phyloP scores from a whole-genome alignment of 1,140 invertebrate species.

The Battus philenor region DNA sequence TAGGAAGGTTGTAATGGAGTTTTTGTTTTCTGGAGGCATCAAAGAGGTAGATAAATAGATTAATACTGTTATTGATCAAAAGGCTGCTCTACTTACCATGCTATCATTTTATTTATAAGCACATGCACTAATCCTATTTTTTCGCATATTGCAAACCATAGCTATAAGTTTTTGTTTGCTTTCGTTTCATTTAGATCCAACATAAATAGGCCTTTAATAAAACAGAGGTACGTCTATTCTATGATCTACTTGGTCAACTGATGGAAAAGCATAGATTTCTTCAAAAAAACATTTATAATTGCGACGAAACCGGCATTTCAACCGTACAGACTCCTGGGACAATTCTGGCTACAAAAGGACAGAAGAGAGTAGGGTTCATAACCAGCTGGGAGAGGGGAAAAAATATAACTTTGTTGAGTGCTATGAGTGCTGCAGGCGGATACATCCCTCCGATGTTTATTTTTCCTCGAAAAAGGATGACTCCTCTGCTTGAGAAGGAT shows the following conservation, averaged over 20 bases:
- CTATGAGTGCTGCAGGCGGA: constrained; percentile 36
- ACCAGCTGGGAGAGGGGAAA: constrained; percentile 49
- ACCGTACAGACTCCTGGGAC: constrained; percentile 32
- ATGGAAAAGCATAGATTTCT: constrained; percentile 33
- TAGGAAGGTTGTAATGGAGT: background rate
- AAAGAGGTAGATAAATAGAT: too few relatives aligned
- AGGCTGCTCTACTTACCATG: too few relatives aligned
- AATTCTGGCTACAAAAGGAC: constrained; percentile 30
- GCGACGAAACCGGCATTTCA: constrained; percentile 35
- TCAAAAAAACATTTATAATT: constrained; percentile 36
- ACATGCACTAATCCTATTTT: too few relatives aligned
- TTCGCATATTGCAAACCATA: too few relatives aligned
- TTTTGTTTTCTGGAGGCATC: too few relatives aligned
- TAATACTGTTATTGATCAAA: too few relatives aligned
- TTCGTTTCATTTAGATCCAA: too few relatives aligned
- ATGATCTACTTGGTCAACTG: constrained; percentile 26
- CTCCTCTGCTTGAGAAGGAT: constrained; percentile 35
- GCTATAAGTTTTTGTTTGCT: too few relatives aligned
- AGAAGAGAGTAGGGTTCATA: constrained; percentile 32
- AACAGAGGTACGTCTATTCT: constrained; percentile 34
- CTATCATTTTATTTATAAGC: too few relatives aligned
- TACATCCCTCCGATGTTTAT: constrained; percentile 63
- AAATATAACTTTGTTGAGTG: constrained; percentile 34
- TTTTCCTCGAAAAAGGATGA: constrained; percentile 38
- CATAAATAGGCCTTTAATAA: constrained; percentile 45